A percentile compares a stretch with the other conserved stretches of the same genome.
phyloP scores from a whole-genome alignment of 2,797 vertebrate species.

The Margarornis squamiger region DNA sequence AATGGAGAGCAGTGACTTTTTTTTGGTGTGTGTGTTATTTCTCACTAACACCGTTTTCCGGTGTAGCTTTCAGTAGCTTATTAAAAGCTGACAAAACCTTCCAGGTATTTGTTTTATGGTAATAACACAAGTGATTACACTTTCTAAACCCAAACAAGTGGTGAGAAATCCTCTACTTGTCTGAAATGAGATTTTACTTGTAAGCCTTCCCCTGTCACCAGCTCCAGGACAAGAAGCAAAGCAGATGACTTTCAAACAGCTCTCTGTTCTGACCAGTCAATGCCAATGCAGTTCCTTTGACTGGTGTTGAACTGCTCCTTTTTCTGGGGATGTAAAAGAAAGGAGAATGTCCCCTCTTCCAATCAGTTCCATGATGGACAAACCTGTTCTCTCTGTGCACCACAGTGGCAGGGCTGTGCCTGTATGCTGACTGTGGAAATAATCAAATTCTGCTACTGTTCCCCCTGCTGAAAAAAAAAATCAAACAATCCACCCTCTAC shows the following conservation, averaged over 20 bases:
- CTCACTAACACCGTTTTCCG: neutral
- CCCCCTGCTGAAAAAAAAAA: too few species aligned
- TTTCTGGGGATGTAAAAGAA: neutral
- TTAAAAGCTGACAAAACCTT: neutral
- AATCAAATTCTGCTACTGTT: neutral
- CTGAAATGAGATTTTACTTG: neutral
- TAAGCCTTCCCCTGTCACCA: neutral
- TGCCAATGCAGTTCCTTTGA: neutral
- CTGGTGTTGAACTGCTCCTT: neutral
- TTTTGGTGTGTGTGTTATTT: neutral
- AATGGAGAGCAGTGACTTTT: neutral
- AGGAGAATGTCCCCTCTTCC: neutral
- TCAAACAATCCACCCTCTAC: too few species aligned
- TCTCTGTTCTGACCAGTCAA: neutral
- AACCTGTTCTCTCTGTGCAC: neutral
- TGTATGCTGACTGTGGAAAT: neutral
- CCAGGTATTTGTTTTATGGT: neutral
- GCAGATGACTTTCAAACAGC: neutral
- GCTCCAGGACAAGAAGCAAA: neutral
- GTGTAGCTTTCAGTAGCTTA: neutral
- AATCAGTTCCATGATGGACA: neutral
- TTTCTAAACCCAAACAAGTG: neutral
- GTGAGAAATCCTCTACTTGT: slow-evolving; percentile 1
- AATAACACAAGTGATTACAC: neutral
- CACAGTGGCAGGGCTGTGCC: neutral